Percentiles rank a stretch among this genome's conserved stretches.
These are phyloP conservation scores for fruit fly (Drosophila melanogaster) DNA, from an alignment of 1,140 invertebrate genomes.

Conservation along the genomic window Release_6_plus_ISO1_MT NT_037436.4:6503501-6504000, in stretches of 20 bases:
- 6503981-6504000: conserved; percentile 32
- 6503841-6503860: conserved; percentile 34
- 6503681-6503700: conserved; percentile 70
- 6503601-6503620: too few species aligned
- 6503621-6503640: background rate
- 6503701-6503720: conserved; percentile 70
- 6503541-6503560: background rate
- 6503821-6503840: conserved; percentile 37
- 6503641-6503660: conserved; percentile 52
- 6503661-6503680: conserved; percentile 61
- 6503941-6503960: background rate
- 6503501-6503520: background rate
- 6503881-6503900: conserved; percentile 79
- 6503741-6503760: background rate
- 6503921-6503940: conserved; percentile 43
- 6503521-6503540: background rate
- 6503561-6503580: conserved; percentile 16
- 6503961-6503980: conserved; percentile 24
- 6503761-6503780: conserved; percentile 9
- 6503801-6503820: conserved; percentile 5
- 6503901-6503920: conserved; percentile 77
- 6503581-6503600: conserved; percentile 9
- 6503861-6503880: conserved; percentile 62
- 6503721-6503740: conserved; percentile 69
- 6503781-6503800: conserved; percentile 13